phyloP scores from a whole-genome alignment of 2,888 invertebrate species.

The Subacronicta megacephala region DNA sequence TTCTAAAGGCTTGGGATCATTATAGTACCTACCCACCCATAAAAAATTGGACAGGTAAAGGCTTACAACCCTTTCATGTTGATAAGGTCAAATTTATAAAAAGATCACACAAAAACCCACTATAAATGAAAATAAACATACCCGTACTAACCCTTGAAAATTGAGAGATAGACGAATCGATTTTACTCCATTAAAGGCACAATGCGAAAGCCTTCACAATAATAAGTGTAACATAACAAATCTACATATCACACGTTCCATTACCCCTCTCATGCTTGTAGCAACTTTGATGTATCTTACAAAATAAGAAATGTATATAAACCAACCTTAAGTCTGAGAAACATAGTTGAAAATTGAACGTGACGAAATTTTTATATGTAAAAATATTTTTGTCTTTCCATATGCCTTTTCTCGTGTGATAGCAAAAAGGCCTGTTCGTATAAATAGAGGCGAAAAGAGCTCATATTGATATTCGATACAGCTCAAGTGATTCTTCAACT shows the following conservation, averaged over 20 bases:
- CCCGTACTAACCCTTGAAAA: slow-evolving; percentile 55
- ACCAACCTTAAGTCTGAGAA: slow-evolving; percentile 13
- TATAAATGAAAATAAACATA: slow-evolving; percentile 40
- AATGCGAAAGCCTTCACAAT: slow-evolving; percentile 67
- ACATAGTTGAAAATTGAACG: slow-evolving; percentile 38
- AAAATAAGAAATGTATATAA: slow-evolving; percentile 14
- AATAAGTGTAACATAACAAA: slow-evolving; percentile 74
- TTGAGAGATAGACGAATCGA: slow-evolving; percentile 67
- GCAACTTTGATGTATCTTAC: slow-evolving; percentile 47
- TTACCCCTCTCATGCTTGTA: slow-evolving; percentile 68
- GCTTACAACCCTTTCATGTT: slow-evolving; percentile 6
- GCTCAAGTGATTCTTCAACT: slow-evolving; percentile 53
- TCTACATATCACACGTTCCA: slow-evolving; percentile 82
- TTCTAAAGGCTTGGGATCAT: not conserved
- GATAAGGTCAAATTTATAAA: slow-evolving; percentile 16
- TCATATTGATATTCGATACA: slow-evolving; percentile 56
- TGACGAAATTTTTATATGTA: slow-evolving; percentile 17
- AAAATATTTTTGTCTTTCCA: slow-evolving; percentile 40
- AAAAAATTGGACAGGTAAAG: not conserved
- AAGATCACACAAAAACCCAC: slow-evolving; percentile 45
- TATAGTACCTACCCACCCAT: not conserved
- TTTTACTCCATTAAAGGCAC: slow-evolving; percentile 67
- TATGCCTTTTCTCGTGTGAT: slow-evolving; percentile 50
- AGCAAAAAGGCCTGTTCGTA: slow-evolving; percentile 48
- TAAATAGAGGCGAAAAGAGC: slow-evolving; percentile 41